phyloP scores from a whole-genome alignment of 2,888 invertebrate species.

The Drosophila borealis region DNA sequence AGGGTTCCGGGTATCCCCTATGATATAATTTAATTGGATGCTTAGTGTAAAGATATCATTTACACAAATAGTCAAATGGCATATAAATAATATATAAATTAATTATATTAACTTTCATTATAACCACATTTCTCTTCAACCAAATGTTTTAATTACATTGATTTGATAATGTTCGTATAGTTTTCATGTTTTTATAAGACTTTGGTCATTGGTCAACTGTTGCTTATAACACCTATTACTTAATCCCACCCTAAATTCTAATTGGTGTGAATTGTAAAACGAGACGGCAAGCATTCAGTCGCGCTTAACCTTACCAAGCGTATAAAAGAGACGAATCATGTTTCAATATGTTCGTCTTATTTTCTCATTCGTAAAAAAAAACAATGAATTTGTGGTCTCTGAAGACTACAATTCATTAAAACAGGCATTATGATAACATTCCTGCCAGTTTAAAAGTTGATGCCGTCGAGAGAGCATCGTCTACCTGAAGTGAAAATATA shows the following conservation, averaged over 20 bases:
- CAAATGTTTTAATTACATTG: constrained; percentile 25
- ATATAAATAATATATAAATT: neutral
- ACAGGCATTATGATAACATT: constrained; percentile 48
- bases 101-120: neutral
- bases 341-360: neutral
- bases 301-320: neutral
- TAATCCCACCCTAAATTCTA: constrained; percentile 33
- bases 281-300: constrained; percentile 19
- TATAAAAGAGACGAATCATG: constrained; percentile 5
- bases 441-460: constrained; percentile 52
- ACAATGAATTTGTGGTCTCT: constrained; percentile 1
- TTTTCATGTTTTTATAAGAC: constrained; percentile 9
- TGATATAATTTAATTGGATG: too few relatives aligned
- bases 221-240: neutral
- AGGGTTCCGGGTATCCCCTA: too few relatives aligned
- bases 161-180: constrained; percentile 22
- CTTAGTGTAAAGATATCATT: too few relatives aligned
- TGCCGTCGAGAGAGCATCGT: constrained; percentile 64
- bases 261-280: constrained; percentile 33
- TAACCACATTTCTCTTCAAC: neutral
- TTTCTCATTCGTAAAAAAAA: constrained; percentile 20
- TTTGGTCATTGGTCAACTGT: constrained; percentile 35
- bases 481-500: constrained; percentile 22
- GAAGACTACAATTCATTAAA: constrained; percentile 57
- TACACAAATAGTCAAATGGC: too few relatives aligned